Evolutionary conservation across 2,113 vertebrate species (phyloP), one percentile per base, ranked within the genome.

Genomic region (Ovis aries): DNA sequence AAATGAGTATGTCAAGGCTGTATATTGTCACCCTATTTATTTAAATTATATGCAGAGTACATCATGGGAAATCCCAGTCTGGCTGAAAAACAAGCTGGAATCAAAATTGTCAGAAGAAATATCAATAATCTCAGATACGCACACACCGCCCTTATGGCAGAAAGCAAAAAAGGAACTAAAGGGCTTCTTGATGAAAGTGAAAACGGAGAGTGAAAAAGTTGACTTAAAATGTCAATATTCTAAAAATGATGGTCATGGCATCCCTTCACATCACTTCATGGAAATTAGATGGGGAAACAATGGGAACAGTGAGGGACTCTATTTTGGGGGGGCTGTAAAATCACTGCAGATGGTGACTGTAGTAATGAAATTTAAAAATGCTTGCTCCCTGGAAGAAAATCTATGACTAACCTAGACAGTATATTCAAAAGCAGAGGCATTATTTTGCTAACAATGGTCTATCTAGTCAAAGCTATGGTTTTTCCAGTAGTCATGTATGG

Each of bases 1-100:
- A 67, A n/a, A 67, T 0, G 3, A 67, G 7, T n/a, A 36, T 0
- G 8, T 36, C 16, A 67, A 67, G 33, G 33, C 33, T 67, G 8
- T 36, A 67, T 36, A 67, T 19, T 67, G 4, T 67, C 33, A 67
- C 33, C 64, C 16, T 36, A 17, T 17, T 36, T 36, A 36, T 36
- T 36, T 67, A 67, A 67, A 9, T 67, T 36, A n/a, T n/a, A 67
- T n/a, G 16, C 62, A n/a, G 16, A n/a, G 16, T 67, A 19, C 62
- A 36, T 36, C 8, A 67, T 67, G 64, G 16, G 17, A 67, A 36
- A 67, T 67, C 64, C 33, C 8, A 67, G 64, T 4, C 4, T 67
- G 64, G 64, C 64, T 36, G 33, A n/a, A 67, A 67, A 17, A 67
- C 16, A 67, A 19, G 33, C 33, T 36, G 33, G 33, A 36, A 36